phyloP scores from a whole-genome alignment of 2,888 invertebrate genomes.

The Cephonodes hylas region DNA sequence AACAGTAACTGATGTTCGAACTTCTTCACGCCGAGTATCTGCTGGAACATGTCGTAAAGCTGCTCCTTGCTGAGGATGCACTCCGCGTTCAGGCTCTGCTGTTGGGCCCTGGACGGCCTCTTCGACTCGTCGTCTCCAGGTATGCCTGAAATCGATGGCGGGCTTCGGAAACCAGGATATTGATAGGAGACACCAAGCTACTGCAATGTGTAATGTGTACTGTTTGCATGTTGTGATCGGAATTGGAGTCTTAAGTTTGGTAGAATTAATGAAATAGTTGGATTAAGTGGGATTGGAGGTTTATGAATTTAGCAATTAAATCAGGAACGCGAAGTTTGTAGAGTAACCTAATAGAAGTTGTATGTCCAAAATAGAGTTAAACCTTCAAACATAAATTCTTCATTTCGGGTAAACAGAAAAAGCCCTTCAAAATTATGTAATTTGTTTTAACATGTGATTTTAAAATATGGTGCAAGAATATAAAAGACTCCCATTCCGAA shows the following conservation, averaged over 20 bases:
- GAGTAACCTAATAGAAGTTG: too few relatives aligned
- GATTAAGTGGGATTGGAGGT: too few relatives aligned
- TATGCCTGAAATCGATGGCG: constrained; percentile 61
- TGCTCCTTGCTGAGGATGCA: constrained; percentile 99
- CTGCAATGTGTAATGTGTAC: not conserved
- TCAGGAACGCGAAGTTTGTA: too few relatives aligned
- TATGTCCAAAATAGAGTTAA: too few relatives aligned
- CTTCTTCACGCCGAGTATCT: constrained; percentile 98
- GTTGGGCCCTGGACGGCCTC: constrained; percentile 92
- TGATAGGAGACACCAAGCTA: not conserved
- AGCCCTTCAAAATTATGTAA: too few relatives aligned
- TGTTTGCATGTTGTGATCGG: not conserved
- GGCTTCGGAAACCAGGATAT: not conserved
- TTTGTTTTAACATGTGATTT: not conserved
- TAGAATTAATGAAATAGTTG: not conserved
- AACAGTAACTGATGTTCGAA: constrained; percentile 99
- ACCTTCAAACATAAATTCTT: too few relatives aligned
- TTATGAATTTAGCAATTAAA: too few relatives aligned
- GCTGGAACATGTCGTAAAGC: constrained; percentile 99
- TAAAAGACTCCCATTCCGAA: not conserved
- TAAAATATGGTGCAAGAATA: not conserved
- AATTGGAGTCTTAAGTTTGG: not conserved
- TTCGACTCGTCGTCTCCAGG: constrained; percentile 93
- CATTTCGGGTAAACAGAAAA: too few relatives aligned
- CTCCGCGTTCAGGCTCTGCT: constrained; percentile 94